Evolutionary conservation across 1,140 invertebrate genomes (phyloP).

Genomic region (Zaprionus tsacasi): DNA sequence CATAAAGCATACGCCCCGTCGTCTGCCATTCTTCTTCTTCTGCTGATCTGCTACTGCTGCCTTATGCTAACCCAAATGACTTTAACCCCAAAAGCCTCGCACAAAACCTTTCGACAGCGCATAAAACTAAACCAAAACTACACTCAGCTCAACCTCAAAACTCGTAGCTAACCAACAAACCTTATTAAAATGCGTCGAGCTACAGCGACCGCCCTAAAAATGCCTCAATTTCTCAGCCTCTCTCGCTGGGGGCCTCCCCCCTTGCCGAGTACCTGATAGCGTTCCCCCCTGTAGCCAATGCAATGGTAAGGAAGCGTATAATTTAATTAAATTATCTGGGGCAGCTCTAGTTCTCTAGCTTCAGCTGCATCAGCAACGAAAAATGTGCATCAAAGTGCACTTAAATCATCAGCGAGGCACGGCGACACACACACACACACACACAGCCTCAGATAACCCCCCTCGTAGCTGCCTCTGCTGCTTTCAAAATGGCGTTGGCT

Average conservation of each 20-base stretch:
- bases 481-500: conserved; percentile 72
- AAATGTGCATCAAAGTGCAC: conserved; percentile 82
- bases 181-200: conserved; percentile 73
- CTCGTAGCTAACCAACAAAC: conserved; percentile 75
- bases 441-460: conserved; percentile 44
- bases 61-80: conserved; percentile 61
- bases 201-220: conserved; percentile 34
- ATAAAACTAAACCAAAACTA: conserved; percentile 75
- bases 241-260: background rate
- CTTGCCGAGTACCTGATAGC: background rate
- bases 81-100: conserved; percentile 54
- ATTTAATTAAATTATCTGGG: conserved; percentile 82
- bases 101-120: conserved; percentile 61
- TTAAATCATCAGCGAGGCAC: conserved; percentile 81
- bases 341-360: conserved; percentile 53
- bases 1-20: conserved; percentile 37
- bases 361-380: conserved; percentile 66
- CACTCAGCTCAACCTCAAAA: conserved; percentile 80
- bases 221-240: conserved; percentile 23
- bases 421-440: conserved; percentile 68
- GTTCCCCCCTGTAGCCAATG: conserved; percentile 34
- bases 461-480: background rate
- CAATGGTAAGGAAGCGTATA: conserved; percentile 77
- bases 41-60: background rate
- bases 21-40: conserved; percentile 10